A percentile compares a stretch with the other conserved stretches of the same genome.
These are phyloP conservation scores for Alcis repandata DNA, from an alignment of 2,888 invertebrate species.

Conservation along the genomic window DNA sequence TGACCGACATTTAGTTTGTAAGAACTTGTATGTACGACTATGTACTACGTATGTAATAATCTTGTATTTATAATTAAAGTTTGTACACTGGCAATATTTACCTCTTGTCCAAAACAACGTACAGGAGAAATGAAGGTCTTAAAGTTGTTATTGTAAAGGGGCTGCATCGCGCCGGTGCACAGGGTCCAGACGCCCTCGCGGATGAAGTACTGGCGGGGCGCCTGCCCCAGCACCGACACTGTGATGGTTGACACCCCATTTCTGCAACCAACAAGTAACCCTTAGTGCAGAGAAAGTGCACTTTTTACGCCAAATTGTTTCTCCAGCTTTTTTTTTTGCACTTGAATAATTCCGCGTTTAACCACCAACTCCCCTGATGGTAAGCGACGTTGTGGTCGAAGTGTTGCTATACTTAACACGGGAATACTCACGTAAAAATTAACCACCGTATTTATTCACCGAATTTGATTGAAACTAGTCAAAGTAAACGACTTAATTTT, in stretches of 20 bases:
- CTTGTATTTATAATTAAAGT: too few relatives aligned
- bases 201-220: constrained; percentile 68
- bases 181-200: constrained; percentile 71
- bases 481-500: too few relatives aligned
- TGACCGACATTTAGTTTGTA: too few relatives aligned
- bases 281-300: background rate
- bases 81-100: too few relatives aligned
- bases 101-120: constrained; percentile 76
- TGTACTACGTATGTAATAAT: too few relatives aligned
- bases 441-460: too few relatives aligned
- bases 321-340: too few relatives aligned
- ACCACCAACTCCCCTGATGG: background rate
- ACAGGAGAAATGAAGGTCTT: constrained; percentile 61
- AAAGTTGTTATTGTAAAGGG: constrained; percentile 52
- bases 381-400: background rate
- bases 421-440: too few relatives aligned
- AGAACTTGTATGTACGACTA: too few relatives aligned
- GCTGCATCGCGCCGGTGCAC: constrained; percentile 73
- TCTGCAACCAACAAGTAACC: constrained; percentile 51
- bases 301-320: too few relatives aligned
- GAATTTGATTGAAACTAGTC: too few relatives aligned
- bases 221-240: constrained; percentile 60
- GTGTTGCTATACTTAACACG: too few relatives aligned
- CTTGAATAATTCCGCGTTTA: background rate
- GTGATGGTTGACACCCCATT: constrained; percentile 69